Conservation (phyloP, 1,140 invertebrate genomes). For the Parapsyche elsis region DNA sequence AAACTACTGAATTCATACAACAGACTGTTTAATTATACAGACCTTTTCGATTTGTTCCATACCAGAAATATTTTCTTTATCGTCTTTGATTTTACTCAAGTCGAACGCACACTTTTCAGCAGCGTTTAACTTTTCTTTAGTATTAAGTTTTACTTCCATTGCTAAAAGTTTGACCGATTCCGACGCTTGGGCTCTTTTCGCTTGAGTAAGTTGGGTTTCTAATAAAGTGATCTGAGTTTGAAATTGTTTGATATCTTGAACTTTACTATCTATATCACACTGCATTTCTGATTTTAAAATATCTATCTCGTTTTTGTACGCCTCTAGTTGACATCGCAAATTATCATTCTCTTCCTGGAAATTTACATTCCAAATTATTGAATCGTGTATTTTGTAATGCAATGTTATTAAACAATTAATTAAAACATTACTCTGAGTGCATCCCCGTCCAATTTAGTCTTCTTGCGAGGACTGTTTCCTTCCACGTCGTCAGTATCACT, state of each 20-base stretch:
- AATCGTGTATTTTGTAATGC: neutral
- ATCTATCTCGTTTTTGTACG: slow-evolving; percentile 91
- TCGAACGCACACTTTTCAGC: slow-evolving; percentile 15
- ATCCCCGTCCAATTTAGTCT: slow-evolving; percentile 58
- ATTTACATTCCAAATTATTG: neutral
- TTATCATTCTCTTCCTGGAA: slow-evolving; percentile 88
- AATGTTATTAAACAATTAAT: neutral
- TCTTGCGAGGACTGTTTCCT: slow-evolving; percentile 63
- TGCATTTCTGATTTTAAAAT: slow-evolving; percentile 74
- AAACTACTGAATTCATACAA: too few species aligned
- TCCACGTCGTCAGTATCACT: slow-evolving; percentile 77
- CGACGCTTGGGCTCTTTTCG: slow-evolving; percentile 55
- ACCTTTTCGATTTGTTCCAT: slow-evolving; percentile 35
- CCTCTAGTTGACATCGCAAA: slow-evolving; percentile 91
- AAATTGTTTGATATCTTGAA: slow-evolving; percentile 63
- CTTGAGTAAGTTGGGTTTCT: slow-evolving; percentile 67
- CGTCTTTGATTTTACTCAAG: slow-evolving; percentile 31
- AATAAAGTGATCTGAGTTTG: slow-evolving; percentile 70
- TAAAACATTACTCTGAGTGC: slow-evolving; percentile 38
- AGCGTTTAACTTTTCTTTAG: slow-evolving; percentile 70
- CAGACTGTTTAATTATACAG: neutral
- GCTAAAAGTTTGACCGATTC: slow-evolving; percentile 62
- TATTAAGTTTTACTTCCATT: slow-evolving; percentile 73
- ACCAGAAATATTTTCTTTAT: slow-evolving; percentile 5
- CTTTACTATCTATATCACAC: slow-evolving; percentile 65